Base-by-base conservation (phyloP, 1,140 invertebrate genomes). In the Zaprionus gabonicus region DNA sequence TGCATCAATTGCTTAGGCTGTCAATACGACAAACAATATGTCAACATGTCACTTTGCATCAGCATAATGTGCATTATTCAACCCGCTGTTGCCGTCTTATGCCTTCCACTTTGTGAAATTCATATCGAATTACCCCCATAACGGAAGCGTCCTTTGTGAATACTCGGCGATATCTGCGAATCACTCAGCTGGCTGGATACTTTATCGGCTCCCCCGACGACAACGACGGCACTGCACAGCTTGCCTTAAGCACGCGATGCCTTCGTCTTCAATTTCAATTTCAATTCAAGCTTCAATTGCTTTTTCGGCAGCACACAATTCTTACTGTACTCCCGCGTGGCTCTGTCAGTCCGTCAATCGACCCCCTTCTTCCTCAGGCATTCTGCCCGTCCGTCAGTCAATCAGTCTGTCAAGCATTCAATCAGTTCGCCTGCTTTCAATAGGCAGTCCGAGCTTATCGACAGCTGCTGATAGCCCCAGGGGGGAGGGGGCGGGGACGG, bases 331-430 rank as follows among this genome's bases (percentile, higher is more conserved):
- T 17, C 46, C 20, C 46, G 41, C 15, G 6, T 51, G 9, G 9
- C 9, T 34, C 31, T 10, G 46, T 51, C 46, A 23, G 46, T 12
- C 38, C 1, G 28, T 34, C 79, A 55, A 4, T 57, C 23, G 23
- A 23, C 23, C 23, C 23, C 23, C 23, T 23, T n/a, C 60, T 15
- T 41, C 44, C 66, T 46, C 41, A 44, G 41, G 65, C 68, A 71
- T 34, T 70, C 75, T 41, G 23, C 38, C 79, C 58, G 4, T 49
- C 62, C 46, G 46, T 68, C 76, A 68, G 34, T 70, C 76, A 62
- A 59, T 59, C 72, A 80, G 58, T 68, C 57, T 70, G 75, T 69
- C 76, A 86, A 70, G 79, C 80, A 76, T 58, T 71, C 60, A 64
- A 65, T 76, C 60, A 59, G 31, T 17, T 12, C 20, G 17, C 20